Evolutionary conservation across 92 coral and sea anemone genomes (phyloP).

Genomic region (Paramuricea clavata): DNA sequence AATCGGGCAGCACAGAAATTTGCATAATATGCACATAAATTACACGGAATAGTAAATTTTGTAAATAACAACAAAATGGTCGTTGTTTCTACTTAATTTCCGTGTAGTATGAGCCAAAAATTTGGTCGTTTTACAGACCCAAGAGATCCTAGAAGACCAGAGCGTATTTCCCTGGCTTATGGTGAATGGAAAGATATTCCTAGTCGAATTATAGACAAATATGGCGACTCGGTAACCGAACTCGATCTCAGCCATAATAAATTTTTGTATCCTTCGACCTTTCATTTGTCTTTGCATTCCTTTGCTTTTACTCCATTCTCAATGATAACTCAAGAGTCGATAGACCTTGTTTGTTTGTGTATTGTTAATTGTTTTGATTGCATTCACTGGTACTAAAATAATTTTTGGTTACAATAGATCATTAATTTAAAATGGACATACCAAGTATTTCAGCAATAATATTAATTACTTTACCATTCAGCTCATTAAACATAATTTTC

Average conservation of each 20-base stretch:
- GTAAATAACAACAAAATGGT: slow-evolving; percentile 1
- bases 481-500: too few relatives aligned
- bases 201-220: slow-evolving; percentile 46
- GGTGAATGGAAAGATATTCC: slow-evolving; percentile 81
- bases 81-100: not conserved
- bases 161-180: slow-evolving; percentile 86
- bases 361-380: too few relatives aligned
- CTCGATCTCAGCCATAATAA: slow-evolving; percentile 93
- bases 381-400: too few relatives aligned
- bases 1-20: not conserved
- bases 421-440: too few relatives aligned
- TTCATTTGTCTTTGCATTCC: not conserved
- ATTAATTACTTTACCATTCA: too few relatives aligned
- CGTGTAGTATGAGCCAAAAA: slow-evolving; percentile 27
- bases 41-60: not conserved
- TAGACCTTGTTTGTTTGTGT: not conserved
- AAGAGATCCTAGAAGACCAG: slow-evolving; percentile 50
- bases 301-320: not conserved
- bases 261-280: slow-evolving; percentile 84
- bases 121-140: slow-evolving; percentile 45
- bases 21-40: not conserved
- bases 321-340: not conserved
- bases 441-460: too few relatives aligned
- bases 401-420: too few relatives aligned
- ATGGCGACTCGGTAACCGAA: slow-evolving; percentile 69